A percentile compares a stretch with the other conserved stretches of the same genome.
Evolutionary conservation across 2,797 vertebrate species (phyloP).

Genomic region (Chelon labrosus): DNA sequence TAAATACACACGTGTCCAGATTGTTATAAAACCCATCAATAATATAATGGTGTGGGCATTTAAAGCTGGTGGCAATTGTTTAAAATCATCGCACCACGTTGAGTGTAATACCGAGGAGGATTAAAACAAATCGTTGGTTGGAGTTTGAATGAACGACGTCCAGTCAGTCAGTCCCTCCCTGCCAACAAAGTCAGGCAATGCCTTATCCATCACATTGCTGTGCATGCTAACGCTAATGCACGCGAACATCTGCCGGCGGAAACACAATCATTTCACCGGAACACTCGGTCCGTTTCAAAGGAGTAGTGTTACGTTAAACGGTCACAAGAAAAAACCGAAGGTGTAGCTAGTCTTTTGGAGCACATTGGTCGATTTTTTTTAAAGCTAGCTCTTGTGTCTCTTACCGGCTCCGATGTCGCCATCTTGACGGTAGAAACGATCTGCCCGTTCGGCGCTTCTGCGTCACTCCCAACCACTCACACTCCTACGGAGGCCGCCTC

Average conservation of each 20-base stretch:
- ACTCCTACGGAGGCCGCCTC: slow-evolving; percentile 69
- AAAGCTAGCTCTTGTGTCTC: slow-evolving; percentile 53
- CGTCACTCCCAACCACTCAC: slow-evolving; percentile 78
- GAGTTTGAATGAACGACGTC: slow-evolving; percentile 72
- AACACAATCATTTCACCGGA: neutral
- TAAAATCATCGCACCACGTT: accelerated
- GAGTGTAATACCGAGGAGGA: neutral
- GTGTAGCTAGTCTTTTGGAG: neutral
- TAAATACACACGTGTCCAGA: slow-evolving; percentile 83
- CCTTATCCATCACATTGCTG: slow-evolving; percentile 68
- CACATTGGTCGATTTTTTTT: slow-evolving; percentile 26
- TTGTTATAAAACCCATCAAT: slow-evolving; percentile 11
- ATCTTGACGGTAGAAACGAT: slow-evolving; percentile 86
- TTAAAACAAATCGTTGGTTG: slow-evolving; percentile 18
- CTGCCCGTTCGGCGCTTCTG: slow-evolving; percentile 78
- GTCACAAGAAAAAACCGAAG: too few relatives aligned
- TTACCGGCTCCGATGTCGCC: slow-evolving; percentile 92
- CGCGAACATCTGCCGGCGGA: slow-evolving; percentile 34
- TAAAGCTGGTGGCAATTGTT: neutral
- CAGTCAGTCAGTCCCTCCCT: slow-evolving; percentile 70
- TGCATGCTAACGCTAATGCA: slow-evolving; percentile 77
- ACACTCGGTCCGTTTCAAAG: neutral
- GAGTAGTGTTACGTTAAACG: accelerated
- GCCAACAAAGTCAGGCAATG: slow-evolving; percentile 75
- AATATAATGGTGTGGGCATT: neutral